Evolutionary conservation across 2,113 vertebrate genomes (phyloP), one percentile per base, ranked within the genome.

Genomic region (Trochalopteron elliotii): DNA sequence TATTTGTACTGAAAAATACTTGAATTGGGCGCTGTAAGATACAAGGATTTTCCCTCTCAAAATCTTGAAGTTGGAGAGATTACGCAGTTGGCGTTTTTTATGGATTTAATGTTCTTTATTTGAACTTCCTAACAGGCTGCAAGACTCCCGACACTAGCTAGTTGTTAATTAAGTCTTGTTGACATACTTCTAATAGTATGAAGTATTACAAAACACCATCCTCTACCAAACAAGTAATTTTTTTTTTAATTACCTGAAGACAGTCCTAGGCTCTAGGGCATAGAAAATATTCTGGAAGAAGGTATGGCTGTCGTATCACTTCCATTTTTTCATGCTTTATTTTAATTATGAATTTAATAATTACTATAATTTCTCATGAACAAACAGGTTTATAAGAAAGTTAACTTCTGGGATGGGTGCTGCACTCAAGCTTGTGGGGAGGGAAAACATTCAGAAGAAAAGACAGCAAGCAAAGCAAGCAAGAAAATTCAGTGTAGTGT

Each of bases 121-220:
- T 93, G 59, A 88, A 92, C 72, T 95, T 94, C 78, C 63, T 80
- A 89, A 78, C 7, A 92, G 76, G 47, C 64, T 77, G 59, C 9
- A 24, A 83, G 64, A 93, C 19, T 77, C 88, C 16, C 18, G 2
- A 94, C 81, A 81, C 27, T 56, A 94, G 68, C 33, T 47, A 78
- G 63, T 87, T 90, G 71, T 82, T 96, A 95, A 95, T 95, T 97
- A 96, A 90, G 71, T 93, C 91, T 92, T 81, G 89, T 63, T 94
- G 93, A 96, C 60, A 86, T 89, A 88, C 45, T 90, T 96, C 68
- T 85, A 92, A 55, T 77, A 94, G 68, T 68, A 64, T 89, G 75
- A 95, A 89, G 67, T 74, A 94, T 92, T 94, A 87, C 93, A 93
- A 95, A 93, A 95, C 80, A 83, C 24, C 9, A 45, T 50, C 53